phyloP scores from a whole-genome alignment of 2,113 vertebrate species.

The Jaculus jaculus region DNA sequence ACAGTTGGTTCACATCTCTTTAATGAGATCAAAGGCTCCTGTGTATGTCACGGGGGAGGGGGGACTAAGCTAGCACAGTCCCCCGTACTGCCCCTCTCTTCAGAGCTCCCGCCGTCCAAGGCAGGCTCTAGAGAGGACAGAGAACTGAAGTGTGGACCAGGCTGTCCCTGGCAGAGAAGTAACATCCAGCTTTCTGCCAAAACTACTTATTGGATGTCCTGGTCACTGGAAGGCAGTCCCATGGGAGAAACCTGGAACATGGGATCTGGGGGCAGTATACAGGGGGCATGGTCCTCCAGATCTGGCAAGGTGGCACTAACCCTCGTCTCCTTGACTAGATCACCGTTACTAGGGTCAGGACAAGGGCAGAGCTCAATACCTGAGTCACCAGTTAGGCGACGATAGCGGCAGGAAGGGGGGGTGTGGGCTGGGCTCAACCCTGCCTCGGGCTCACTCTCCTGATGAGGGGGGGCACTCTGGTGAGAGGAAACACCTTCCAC shows the following conservation, averaged over 20 bases:
- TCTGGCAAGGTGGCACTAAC: neutral
- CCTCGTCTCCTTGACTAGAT: conserved; percentile 63
- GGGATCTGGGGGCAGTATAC: conserved; percentile 77
- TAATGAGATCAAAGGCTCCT: conserved; percentile 82
- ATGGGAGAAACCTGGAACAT: conserved; percentile 59
- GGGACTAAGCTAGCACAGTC: conserved; percentile 46
- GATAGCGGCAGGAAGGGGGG: conserved; percentile 86
- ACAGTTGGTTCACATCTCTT: conserved; percentile 82
- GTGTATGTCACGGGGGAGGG: conserved; percentile 56
- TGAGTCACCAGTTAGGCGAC: conserved; percentile 93
- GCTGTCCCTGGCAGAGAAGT: conserved; percentile 15
- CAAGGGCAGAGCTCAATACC: conserved; percentile 93
- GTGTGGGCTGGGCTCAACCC: conserved; percentile 85
- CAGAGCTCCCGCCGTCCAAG: conserved; percentile 46
- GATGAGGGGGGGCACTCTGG: conserved; percentile 65
- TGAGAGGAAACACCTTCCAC: conserved; percentile 62
- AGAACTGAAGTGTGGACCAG: neutral
- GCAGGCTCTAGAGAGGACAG: conserved; percentile 30
- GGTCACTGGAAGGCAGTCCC: conserved; percentile 59
- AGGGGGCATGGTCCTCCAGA: conserved; percentile 37
- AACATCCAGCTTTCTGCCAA: neutral
- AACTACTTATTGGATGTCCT: conserved; percentile 56
- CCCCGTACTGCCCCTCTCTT: conserved; percentile 48
- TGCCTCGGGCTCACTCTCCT: conserved; percentile 85
- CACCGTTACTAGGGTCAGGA: conserved; percentile 82